Conservation (phyloP, 1,140 invertebrate species). For the Heliconius hermathena region DNA sequence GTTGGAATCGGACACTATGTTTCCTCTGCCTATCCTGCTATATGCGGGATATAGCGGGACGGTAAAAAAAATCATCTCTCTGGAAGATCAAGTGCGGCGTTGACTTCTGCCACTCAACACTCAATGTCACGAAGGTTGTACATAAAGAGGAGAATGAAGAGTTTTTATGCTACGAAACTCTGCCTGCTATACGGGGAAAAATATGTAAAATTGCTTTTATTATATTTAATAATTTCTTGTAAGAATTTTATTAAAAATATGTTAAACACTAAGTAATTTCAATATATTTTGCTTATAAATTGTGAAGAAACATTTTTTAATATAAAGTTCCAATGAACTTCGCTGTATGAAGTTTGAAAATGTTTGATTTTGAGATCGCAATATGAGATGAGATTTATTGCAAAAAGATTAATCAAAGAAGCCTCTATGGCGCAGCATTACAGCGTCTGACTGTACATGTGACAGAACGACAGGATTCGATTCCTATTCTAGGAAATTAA, state of each 20-base stretch:
- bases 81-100: too few relatives aligned
- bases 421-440: too few relatives aligned
- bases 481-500: too few relatives aligned
- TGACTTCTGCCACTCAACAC: too few relatives aligned
- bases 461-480: too few relatives aligned
- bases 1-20: too few relatives aligned
- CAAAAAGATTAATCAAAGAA: not conserved
- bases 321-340: slow-evolving; percentile 2
- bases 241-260: slow-evolving; percentile 4
- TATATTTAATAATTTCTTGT: not conserved
- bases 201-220: too few relatives aligned
- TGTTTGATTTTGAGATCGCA: not conserved
- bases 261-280: not conserved
- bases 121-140: too few relatives aligned
- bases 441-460: too few relatives aligned
- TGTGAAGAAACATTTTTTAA: slow-evolving; percentile 8
- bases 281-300: slow-evolving; percentile 1
- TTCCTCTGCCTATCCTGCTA: too few relatives aligned
- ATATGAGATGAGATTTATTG: slow-evolving; percentile 5
- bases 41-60: too few relatives aligned
- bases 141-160: not conserved
- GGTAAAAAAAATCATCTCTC: too few relatives aligned
- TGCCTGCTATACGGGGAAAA: not conserved
- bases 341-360: not conserved
- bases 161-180: not conserved